These are phyloP conservation scores for Melanchra persicariae DNA, from an alignment of 2,888 invertebrate species.

Conservation along the genomic window DNA sequence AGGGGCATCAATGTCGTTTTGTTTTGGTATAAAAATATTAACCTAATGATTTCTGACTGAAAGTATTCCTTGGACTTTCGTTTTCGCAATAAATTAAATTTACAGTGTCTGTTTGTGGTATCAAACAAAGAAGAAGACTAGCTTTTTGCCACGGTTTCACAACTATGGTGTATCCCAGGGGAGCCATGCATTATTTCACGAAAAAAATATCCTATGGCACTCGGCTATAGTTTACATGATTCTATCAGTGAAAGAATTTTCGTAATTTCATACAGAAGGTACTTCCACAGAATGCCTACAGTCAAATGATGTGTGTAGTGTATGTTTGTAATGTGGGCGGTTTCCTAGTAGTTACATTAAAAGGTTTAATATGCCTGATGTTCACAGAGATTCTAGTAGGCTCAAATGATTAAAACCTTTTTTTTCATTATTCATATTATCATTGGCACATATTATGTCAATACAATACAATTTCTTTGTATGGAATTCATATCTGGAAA, in stretches of 20 bases:
- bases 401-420: neutral
- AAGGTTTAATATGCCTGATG: slow-evolving; percentile 1
- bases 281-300: neutral
- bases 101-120: no score
- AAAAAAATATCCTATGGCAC: neutral
- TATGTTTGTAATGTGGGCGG: neutral
- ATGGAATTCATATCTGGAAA: no score
- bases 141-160: neutral
- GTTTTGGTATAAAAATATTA: neutral
- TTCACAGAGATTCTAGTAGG: slow-evolving; percentile 1
- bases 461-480: neutral
- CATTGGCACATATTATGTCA: neutral
- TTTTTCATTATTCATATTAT: neutral
- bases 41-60: neutral
- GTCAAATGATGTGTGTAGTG: no score
- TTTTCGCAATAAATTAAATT: neutral
- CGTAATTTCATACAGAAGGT: neutral
- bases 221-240: neutral
- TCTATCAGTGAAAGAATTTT: neutral
- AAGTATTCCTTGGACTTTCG: neutral
- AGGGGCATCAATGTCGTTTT: neutral
- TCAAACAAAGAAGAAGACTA: neutral
- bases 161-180: neutral
- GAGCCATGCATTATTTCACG: neutral
- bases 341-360: neutral